phyloP scores from a whole-genome alignment of 2,888 invertebrate species.

The Alloplasta piceator region DNA sequence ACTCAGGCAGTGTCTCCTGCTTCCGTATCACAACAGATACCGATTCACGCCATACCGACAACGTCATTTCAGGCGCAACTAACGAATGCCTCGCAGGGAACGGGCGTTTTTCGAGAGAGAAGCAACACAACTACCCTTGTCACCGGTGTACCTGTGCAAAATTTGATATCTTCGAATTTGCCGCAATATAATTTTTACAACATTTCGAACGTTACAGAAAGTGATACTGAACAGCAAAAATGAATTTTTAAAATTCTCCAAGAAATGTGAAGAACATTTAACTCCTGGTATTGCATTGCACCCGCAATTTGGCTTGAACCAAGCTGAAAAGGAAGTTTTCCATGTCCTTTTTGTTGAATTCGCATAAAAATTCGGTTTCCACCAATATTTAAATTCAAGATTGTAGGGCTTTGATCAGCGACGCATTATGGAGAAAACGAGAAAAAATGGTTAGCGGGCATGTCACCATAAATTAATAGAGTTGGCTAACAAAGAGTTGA shows the following conservation, averaged over 20 bases:
- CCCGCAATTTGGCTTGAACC: neutral
- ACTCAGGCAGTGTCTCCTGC: slow-evolving; percentile 77
- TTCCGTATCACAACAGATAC: slow-evolving; percentile 77
- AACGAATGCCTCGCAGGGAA: slow-evolving; percentile 69
- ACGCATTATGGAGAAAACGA: slow-evolving; percentile 21
- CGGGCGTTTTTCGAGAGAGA: slow-evolving; percentile 75
- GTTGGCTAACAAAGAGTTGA: too few relatives aligned
- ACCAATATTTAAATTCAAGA: neutral
- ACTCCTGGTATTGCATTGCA: too few relatives aligned
- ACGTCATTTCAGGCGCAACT: slow-evolving; percentile 74
- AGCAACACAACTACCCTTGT: slow-evolving; percentile 78
- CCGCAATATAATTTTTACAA: slow-evolving; percentile 81
- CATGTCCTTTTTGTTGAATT: neutral
- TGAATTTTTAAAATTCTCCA: slow-evolving; percentile 63
- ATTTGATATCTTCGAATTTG: slow-evolving; percentile 78
- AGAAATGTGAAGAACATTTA: too few relatives aligned
- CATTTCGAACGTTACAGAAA: slow-evolving; percentile 78
- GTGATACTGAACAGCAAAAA: slow-evolving; percentile 76
- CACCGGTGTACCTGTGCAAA: slow-evolving; percentile 76
- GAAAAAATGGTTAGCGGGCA: too few relatives aligned
- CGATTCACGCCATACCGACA: slow-evolving; percentile 77
- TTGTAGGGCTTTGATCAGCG: slow-evolving; percentile 18
- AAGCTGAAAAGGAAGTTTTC: neutral
- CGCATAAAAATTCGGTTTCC: neutral
- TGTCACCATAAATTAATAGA: too few relatives aligned